phyloP scores from a whole-genome alignment of 2,113 vertebrate genomes.

The Seriola dumerili region DNA sequence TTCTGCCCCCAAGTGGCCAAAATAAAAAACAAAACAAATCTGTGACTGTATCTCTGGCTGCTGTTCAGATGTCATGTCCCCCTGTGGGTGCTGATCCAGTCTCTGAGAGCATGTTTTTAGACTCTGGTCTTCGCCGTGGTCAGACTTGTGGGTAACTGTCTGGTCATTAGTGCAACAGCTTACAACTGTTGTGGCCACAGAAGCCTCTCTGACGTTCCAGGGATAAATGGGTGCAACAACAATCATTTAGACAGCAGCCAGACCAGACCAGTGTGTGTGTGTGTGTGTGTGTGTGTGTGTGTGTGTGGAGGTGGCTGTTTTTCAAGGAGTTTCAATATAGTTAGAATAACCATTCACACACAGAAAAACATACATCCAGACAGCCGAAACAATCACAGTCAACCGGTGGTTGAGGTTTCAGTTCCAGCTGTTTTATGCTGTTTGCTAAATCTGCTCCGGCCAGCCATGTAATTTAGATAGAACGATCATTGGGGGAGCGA shows the following conservation, averaged over 20 bases:
- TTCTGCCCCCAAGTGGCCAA: background rate
- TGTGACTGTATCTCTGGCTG: background rate
- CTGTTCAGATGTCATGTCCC: background rate
- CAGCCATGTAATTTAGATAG: slow-evolving; percentile 75
- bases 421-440: slow-evolving; percentile 75
- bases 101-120: slow-evolving; percentile 11
- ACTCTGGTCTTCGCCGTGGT: slow-evolving; percentile 29
- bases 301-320: slow-evolving; percentile 47
- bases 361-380: slow-evolving; percentile 51
- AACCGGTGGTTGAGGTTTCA: slow-evolving; percentile 42
- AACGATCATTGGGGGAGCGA: slow-evolving; percentile 29
- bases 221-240: slow-evolving; percentile 27
- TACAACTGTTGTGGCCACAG: slow-evolving; percentile 53
- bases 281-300: slow-evolving; percentile 34
- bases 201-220: slow-evolving; percentile 40
- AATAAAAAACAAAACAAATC: background rate
- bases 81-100: slow-evolving; percentile 4
- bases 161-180: slow-evolving; percentile 53
- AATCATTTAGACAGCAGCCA: slow-evolving; percentile 33
- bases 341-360: slow-evolving; percentile 33
- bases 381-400: slow-evolving; percentile 62
- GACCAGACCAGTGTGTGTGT: slow-evolving; percentile 36
- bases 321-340: slow-evolving; percentile 39
- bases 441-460: slow-evolving; percentile 68
- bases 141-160: slow-evolving; percentile 31